Conservation (phyloP, 1,140 invertebrate genomes). For the Steinernema feltiae region DNA sequence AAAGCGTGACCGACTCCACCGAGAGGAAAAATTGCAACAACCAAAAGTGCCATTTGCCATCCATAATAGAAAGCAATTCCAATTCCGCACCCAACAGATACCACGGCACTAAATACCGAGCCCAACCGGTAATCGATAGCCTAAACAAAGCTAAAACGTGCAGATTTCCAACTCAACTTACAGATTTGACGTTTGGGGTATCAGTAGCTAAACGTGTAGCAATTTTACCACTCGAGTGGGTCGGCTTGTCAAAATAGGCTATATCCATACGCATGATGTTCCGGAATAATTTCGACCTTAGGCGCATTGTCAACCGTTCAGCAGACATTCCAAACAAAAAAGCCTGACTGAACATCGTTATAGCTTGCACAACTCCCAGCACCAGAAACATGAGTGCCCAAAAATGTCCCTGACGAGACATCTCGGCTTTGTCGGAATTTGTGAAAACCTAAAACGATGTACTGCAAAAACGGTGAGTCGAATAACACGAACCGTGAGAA, state of each 20-base stretch:
- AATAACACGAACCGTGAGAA: constrained; percentile 29
- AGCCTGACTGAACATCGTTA: constrained; percentile 34
- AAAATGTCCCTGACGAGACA: constrained; percentile 43
- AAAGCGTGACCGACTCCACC: constrained; percentile 50
- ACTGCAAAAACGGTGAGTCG: not conserved
- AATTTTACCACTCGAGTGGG: constrained; percentile 61
- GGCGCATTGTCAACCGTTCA: constrained; percentile 60
- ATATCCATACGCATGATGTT: constrained; percentile 62
- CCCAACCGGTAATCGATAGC: constrained; percentile 60
- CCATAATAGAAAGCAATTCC: constrained; percentile 58
- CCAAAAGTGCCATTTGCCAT: constrained; percentile 57
- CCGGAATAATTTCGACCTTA: constrained; percentile 59
- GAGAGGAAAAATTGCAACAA: constrained; percentile 54
- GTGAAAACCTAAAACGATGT: constrained; percentile 38
- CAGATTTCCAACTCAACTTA: constrained; percentile 8
- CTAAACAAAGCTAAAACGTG: constrained; percentile 34
- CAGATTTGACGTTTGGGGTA: constrained; percentile 62
- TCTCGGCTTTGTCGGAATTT: constrained; percentile 27
- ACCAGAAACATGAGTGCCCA: constrained; percentile 50
- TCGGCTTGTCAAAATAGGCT: constrained; percentile 61
- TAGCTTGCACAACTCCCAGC: constrained; percentile 23
- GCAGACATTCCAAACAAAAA: constrained; percentile 55
- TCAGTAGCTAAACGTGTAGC: constrained; percentile 62
- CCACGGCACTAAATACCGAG: constrained; percentile 56
- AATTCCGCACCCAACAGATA: constrained; percentile 57